A percentile compares a stretch with the other conserved stretches of the same genome.
These are phyloP conservation scores for Drosophila jambulina DNA, from an alignment of 1,140 invertebrate genomes.

Conservation along the genomic window DNA sequence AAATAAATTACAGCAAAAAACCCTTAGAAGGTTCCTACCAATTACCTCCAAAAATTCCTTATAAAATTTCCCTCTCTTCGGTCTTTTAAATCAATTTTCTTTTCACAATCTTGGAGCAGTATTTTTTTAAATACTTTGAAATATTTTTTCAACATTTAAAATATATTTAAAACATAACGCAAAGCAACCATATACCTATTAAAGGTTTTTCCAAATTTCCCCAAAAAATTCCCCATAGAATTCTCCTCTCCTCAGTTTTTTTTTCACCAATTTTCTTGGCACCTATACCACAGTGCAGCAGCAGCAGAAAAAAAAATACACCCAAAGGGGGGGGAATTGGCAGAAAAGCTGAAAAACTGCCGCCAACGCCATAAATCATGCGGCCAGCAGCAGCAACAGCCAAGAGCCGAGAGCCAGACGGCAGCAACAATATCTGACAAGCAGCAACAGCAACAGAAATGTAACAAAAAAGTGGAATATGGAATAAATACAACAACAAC, in stretches of 20 bases:
- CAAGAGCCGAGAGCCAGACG: constrained; percentile 20
- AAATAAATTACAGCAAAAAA: too few relatives aligned
- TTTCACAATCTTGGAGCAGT: too few relatives aligned
- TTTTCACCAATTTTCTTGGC: not conserved
- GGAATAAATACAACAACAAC: constrained; percentile 30
- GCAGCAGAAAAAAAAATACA: constrained; percentile 11
- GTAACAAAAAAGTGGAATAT: constrained; percentile 46
- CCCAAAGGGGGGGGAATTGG: constrained; percentile 12
- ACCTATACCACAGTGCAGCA: constrained; percentile 41
- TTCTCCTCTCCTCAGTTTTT: not conserved
- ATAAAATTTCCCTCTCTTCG: too few relatives aligned
- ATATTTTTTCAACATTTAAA: too few relatives aligned
- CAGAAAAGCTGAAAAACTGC: constrained; percentile 57
- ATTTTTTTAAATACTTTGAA: too few relatives aligned
- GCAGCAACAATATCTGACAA: constrained; percentile 33
- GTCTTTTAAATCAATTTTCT: too few relatives aligned
- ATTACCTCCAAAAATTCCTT: too few relatives aligned
- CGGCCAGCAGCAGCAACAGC: constrained; percentile 53
- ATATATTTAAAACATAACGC: not conserved
- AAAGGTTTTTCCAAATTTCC: not conserved
- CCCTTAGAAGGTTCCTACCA: too few relatives aligned
- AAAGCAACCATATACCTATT: not conserved
- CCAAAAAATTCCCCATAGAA: too few relatives aligned
- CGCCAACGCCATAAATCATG: constrained; percentile 75
- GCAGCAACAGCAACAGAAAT: constrained; percentile 44